Evolutionary conservation across 30 jellyfish, hydroid and myxozoan species (phyloP).

Genomic region (Nemopilema nomurai): DNA sequence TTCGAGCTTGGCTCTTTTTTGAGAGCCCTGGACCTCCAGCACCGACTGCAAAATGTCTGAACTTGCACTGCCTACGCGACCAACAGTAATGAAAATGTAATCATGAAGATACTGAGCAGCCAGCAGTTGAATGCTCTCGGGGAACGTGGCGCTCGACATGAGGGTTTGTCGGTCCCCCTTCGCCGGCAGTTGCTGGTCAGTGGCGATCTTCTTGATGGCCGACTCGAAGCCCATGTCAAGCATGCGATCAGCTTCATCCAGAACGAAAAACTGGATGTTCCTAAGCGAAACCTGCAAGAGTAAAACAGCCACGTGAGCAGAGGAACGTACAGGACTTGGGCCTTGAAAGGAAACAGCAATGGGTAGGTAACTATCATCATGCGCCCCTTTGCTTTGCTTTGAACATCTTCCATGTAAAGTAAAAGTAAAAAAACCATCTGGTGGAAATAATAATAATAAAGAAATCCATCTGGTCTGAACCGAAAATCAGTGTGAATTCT

Average conservation of each 20-base stretch:
- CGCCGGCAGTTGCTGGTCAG: conserved; percentile 58
- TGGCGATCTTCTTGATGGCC: conserved; percentile 54
- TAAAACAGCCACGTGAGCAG: too few relatives aligned
- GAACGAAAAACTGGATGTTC: conserved; percentile 64
- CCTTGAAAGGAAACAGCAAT: too few relatives aligned
- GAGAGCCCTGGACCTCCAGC: conserved; percentile 76
- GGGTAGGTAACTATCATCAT: too few relatives aligned
- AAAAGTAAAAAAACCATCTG: too few relatives aligned
- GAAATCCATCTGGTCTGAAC: neutral
- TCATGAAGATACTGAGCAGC: conserved; percentile 89
- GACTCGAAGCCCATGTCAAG: conserved; percentile 95
- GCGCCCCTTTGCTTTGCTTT: too few relatives aligned
- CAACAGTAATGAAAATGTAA: conserved; percentile 86
- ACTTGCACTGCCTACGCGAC: conserved; percentile 92
- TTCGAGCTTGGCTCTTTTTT: conserved; percentile 82
- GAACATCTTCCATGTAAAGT: too few relatives aligned
- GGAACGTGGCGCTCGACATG: conserved; percentile 99
- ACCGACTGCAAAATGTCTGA: conserved; percentile 83
- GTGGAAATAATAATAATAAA: neutral
- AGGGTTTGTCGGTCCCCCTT: conserved; percentile 71
- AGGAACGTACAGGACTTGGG: too few relatives aligned
- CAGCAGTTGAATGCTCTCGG: conserved; percentile 78
- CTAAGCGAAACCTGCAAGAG: conserved; percentile 70
- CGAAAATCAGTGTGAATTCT: neutral
- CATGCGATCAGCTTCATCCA: conserved; percentile 99